Evolutionary conservation across 2,113 vertebrate genomes (phyloP).

Genomic region (Bufo bufo): DNA sequence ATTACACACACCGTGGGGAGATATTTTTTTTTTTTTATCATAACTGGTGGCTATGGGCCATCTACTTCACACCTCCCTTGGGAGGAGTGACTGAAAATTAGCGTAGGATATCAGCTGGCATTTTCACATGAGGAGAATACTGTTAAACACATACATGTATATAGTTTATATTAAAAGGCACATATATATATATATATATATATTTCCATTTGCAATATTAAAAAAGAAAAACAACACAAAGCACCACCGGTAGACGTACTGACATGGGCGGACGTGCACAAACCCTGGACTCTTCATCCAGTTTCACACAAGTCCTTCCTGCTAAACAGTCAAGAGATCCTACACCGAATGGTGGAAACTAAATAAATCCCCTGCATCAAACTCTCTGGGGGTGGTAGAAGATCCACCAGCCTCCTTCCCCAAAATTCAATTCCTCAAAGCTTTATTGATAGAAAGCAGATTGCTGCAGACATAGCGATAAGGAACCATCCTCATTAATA

Average conservation of each 20-base stretch:
- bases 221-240: background rate
- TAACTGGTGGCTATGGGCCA: too few species aligned
- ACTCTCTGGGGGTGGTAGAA: background rate
- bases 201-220: background rate
- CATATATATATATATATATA: constrained; percentile 7
- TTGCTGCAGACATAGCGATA: background rate
- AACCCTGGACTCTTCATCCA: background rate
- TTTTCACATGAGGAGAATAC: background rate
- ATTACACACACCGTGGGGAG: too few species aligned
- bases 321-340: background rate
- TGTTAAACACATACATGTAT: constrained; percentile 1
- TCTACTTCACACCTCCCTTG: too few species aligned
- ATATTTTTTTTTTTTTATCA: too few species aligned
- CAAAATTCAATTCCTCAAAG: background rate
- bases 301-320: constrained; percentile 15
- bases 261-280: background rate
- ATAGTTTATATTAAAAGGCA: background rate
- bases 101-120: background rate
- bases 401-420: background rate
- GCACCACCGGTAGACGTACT: background rate
- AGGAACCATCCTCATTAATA: background rate
- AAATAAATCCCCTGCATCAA: background rate
- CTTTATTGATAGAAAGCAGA: constrained; percentile 14
- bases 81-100: background rate
- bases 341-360: background rate